phyloP scores from a whole-genome alignment of 1,140 invertebrate species.

The Argopecten irradians region DNA sequence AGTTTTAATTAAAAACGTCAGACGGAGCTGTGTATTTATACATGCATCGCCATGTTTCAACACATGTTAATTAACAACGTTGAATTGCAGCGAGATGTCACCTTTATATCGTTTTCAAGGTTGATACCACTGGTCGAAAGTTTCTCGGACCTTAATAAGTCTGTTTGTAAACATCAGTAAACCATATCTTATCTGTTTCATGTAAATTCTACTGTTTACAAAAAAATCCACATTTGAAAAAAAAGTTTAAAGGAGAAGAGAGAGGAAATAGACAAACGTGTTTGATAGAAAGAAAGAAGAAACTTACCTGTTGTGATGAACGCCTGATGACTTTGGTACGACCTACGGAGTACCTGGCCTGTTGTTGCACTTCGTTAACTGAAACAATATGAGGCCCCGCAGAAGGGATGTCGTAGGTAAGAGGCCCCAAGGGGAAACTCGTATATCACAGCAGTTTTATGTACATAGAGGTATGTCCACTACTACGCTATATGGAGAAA shows the following conservation, averaged over 20 bases:
- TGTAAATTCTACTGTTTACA: too few relatives aligned
- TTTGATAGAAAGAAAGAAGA: background rate
- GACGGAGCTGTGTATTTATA: background rate
- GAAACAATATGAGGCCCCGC: constrained; percentile 14
- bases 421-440: background rate
- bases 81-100: background rate
- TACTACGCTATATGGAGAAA: too few relatives aligned
- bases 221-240: too few relatives aligned
- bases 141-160: too few relatives aligned
- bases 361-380: constrained; percentile 1
- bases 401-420: background rate
- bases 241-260: too few relatives aligned
- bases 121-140: background rate
- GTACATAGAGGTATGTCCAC: background rate
- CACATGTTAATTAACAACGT: background rate
- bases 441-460: background rate
- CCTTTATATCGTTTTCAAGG: background rate
- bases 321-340: background rate
- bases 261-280: too few relatives aligned
- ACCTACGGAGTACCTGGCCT: background rate
- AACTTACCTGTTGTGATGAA: background rate
- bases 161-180: too few relatives aligned
- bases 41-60: background rate
- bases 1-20: background rate
- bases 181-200: too few relatives aligned